Base-by-base conservation (phyloP, 2,113 vertebrate genomes). In the Charina bottae region DNA sequence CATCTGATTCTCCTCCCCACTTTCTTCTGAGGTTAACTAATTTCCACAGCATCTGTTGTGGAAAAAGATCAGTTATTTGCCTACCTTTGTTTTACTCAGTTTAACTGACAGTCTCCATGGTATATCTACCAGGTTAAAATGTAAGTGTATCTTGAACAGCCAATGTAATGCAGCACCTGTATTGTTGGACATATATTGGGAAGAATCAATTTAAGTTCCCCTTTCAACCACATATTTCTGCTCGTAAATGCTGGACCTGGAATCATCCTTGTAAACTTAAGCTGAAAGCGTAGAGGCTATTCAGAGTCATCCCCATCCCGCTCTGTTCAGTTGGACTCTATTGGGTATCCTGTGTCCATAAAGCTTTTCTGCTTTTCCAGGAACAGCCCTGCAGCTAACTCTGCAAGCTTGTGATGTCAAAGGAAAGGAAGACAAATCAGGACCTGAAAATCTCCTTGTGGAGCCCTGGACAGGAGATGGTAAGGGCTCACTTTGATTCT, bases 381-480 rank as follows among this genome's bases (percentile, higher is more conserved):
- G 98, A 84, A 99, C 98, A 78, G 97, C 98, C 12, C 97, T 99
- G n/a, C 98, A 98, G 90, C 96, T 99, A 33, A 98, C 97, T 92
- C 95, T 99, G 85, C 98, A 99, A 94, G 99, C 99, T 0, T 99
- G 99, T 96, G 99, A 99, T 93, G 99, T 99, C 3, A 99, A 99
- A 96, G 99, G 99, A 49, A 99, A 99, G 96, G 99, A 99, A 94
- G 99, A 99, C 90, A 99, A 99, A 93, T 99, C 99, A 0, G 99
- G 99, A 56, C 99, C 99, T 19, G 99, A 99, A 97, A 99, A 98
- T 96, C 98, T 99, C 94, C 98, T 99, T 12, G 96, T 97, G 5
- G 98, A 99, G 64, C 97, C 98, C 0, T 98, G 98, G 97, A 98
- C 98, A 6, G 99, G 99, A 88, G 99, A 99, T 5, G 99, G 99